Evolutionary conservation across 2,888 invertebrate species (phyloP).

Genomic region (Allacma fusca): DNA sequence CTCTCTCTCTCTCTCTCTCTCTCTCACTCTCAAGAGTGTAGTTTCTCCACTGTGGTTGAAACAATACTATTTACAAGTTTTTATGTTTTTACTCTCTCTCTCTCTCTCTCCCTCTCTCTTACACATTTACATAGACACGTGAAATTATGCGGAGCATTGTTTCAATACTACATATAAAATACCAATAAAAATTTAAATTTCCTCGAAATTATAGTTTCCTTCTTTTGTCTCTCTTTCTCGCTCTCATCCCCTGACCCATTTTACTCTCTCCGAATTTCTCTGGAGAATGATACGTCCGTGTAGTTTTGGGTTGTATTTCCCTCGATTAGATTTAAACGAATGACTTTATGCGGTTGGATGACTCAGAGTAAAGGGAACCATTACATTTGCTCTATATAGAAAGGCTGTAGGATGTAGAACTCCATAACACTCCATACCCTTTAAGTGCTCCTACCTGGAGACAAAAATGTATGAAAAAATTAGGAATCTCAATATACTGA

Average conservation of each 20-base stretch:
- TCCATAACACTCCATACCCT: too few species aligned
- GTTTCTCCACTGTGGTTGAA: not conserved
- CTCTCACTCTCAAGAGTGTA: not conserved
- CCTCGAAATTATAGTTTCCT: constrained; percentile 9
- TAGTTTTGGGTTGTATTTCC: not conserved
- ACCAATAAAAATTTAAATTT: constrained; percentile 27
- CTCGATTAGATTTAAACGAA: not conserved
- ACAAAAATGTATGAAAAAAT: too few species aligned
- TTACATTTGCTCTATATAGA: too few species aligned
- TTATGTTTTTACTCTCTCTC: not conserved
- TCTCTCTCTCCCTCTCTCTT: not conserved
- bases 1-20: constrained; percentile 7
- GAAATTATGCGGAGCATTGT: constrained; percentile 16
- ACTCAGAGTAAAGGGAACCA: not conserved
- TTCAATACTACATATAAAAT: constrained; percentile 7
- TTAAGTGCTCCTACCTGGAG: too few species aligned
- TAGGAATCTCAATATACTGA: too few species aligned
- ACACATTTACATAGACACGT: constrained; percentile 11
- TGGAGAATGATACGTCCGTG: not conserved
- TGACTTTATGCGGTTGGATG: constrained; percentile 6
- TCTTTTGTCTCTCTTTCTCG: not conserved
- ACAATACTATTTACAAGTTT: constrained; percentile 7
- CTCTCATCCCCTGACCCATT: not conserved
- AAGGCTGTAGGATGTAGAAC: too few species aligned
- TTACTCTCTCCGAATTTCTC: not conserved